Conservation (phyloP, 2,113 vertebrate genomes). For the Lamprotornis superbus region DNA sequence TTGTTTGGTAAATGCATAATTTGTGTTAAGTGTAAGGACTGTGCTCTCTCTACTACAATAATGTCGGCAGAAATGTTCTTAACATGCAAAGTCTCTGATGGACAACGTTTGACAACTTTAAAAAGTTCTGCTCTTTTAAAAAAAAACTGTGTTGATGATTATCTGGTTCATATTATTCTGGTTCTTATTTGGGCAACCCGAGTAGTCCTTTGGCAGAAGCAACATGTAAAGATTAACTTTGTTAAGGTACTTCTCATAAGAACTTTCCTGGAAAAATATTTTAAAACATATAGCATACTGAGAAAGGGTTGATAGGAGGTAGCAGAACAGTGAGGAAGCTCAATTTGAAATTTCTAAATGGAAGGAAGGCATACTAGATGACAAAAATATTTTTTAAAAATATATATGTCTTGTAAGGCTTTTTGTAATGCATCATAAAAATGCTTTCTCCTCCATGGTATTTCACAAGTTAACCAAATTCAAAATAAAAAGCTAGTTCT, state of each 20-base stretch:
- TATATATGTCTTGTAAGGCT: background rate
- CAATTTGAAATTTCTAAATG: background rate
- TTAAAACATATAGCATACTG: background rate
- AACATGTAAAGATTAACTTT: background rate
- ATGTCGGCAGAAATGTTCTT: background rate
- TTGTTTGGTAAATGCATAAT: background rate
- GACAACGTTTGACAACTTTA: background rate
- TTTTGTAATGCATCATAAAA: background rate
- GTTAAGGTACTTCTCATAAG: background rate
- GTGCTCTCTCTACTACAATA: background rate
- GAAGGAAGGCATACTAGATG: background rate
- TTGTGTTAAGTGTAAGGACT: background rate
- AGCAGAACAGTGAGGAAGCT: background rate
- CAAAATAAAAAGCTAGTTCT: background rate
- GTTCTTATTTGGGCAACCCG: background rate
- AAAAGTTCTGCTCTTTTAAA: background rate
- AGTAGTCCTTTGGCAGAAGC: background rate
- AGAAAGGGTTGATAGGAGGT: background rate
- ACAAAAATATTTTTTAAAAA: background rate
- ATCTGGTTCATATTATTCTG: background rate
- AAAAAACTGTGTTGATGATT: background rate
- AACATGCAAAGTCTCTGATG: background rate
- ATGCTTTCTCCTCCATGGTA: background rate
- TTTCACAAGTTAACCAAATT: background rate
- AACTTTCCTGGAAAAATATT: background rate